phyloP scores from a whole-genome alignment of 2,113 vertebrate genomes.

The Bagarius yarrelli region DNA sequence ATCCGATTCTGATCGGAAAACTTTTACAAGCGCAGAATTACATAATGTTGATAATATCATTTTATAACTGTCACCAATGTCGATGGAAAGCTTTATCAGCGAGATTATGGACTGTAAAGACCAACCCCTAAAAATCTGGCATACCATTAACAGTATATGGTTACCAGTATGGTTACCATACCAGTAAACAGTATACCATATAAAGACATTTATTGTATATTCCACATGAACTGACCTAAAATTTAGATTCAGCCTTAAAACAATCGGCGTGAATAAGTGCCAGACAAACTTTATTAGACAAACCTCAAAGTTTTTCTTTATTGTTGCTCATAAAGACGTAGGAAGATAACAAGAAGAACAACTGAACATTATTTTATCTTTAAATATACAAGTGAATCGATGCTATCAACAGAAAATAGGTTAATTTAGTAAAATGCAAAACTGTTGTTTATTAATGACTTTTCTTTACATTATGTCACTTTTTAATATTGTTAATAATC shows the following conservation, averaged over 20 bases:
- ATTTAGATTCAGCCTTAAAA: neutral
- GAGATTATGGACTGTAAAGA: neutral
- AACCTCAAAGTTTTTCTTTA: neutral
- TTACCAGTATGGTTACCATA: neutral
- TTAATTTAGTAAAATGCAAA: too few relatives aligned
- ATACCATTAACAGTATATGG: neutral
- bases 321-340: conserved; percentile 26
- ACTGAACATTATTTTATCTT: conserved; percentile 1
- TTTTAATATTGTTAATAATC: too few relatives aligned
- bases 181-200: neutral
- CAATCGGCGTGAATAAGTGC: neutral
- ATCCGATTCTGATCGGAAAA: neutral
- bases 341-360: conserved; percentile 1
- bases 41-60: neutral
- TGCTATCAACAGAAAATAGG: neutral
- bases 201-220: neutral
- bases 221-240: neutral
- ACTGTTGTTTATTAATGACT: too few relatives aligned
- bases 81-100: neutral
- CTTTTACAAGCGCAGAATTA: neutral
- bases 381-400: neutral
- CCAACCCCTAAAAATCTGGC: neutral
- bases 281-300: too few relatives aligned
- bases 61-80: neutral
- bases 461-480: too few relatives aligned